Evolutionary conservation across 2,113 vertebrate species (phyloP).

Genomic region (Syngnathus floridae): DNA sequence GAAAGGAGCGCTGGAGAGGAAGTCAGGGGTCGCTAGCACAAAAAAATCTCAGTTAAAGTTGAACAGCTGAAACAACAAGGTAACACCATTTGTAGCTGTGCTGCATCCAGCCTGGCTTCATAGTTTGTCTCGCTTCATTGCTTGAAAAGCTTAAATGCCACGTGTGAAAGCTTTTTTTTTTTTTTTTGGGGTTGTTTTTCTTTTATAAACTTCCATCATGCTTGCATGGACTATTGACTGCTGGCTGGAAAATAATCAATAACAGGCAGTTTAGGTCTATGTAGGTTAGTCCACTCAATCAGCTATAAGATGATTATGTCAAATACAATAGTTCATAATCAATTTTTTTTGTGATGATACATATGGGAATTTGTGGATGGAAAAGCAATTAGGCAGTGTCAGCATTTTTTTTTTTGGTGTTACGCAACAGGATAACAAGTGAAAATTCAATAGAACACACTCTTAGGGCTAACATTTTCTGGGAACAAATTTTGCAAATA

Average conservation of each 20-base stretch:
- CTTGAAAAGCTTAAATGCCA: slow-evolving; percentile 24
- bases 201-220: slow-evolving; percentile 2
- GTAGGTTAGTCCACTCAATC: background rate
- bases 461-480: background rate
- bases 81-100: slow-evolving; percentile 49
- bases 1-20: slow-evolving; percentile 41
- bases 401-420: slow-evolving; percentile 26
- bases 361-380: background rate
- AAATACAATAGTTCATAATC: background rate
- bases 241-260: background rate
- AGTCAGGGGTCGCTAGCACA: slow-evolving; percentile 21
- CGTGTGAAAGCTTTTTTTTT: slow-evolving; percentile 7
- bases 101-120: slow-evolving; percentile 39
- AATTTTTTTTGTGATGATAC: slow-evolving; percentile 1
- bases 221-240: slow-evolving; percentile 39
- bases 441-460: slow-evolving; percentile 13
- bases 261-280: background rate
- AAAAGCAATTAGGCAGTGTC: slow-evolving; percentile 8
- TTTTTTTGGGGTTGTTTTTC: background rate
- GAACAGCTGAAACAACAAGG: slow-evolving; percentile 61
- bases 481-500: background rate
- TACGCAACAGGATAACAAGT: slow-evolving; percentile 30
- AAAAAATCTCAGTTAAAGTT: slow-evolving; percentile 40
- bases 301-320: background rate
- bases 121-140: slow-evolving; percentile 40